Conservation (phyloP, 2,113 vertebrate species). For the Poeciliopsis retropinna region DNA sequence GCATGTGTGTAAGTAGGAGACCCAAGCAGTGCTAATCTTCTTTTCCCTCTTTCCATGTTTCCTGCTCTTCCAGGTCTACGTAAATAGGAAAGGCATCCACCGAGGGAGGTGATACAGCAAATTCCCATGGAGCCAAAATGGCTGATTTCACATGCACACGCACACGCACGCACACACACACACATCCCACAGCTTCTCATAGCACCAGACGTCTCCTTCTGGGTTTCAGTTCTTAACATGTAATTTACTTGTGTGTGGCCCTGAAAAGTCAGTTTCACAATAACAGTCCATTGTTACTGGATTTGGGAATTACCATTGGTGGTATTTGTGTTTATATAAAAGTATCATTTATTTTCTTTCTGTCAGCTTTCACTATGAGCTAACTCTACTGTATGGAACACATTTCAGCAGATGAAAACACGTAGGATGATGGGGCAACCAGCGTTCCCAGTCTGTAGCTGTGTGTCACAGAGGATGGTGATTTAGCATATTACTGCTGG, state of each 20-base stretch:
- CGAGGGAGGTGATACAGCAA: slow-evolving; percentile 49
- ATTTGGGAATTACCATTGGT: slow-evolving; percentile 28
- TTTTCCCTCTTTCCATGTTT: slow-evolving; percentile 32
- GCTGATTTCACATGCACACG: slow-evolving; percentile 53
- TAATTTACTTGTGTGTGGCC: slow-evolving; percentile 63
- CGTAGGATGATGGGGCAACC: slow-evolving; percentile 42
- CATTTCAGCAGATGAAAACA: slow-evolving; percentile 43
- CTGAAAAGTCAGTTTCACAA: slow-evolving; percentile 55
- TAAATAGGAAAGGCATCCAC: slow-evolving; percentile 69
- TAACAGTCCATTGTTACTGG: slow-evolving; percentile 47
- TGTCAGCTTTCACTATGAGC: slow-evolving; percentile 23
- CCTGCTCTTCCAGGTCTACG: slow-evolving; percentile 76
- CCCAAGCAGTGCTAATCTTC: slow-evolving; percentile 23
- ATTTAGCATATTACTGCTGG: slow-evolving; percentile 58
- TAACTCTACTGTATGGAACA: slow-evolving; percentile 38
- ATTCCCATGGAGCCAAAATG: slow-evolving; percentile 55
- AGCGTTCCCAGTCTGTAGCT: slow-evolving; percentile 53
- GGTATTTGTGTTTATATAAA: slow-evolving; percentile 42
- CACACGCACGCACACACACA: not conserved
- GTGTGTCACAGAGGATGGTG: slow-evolving; percentile 50
- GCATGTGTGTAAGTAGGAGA: not conserved
- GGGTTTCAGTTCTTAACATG: slow-evolving; percentile 56
- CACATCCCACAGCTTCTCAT: slow-evolving; percentile 23
- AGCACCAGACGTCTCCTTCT: slow-evolving; percentile 42
- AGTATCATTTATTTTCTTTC: slow-evolving; percentile 45